A percentile compares a stretch with the other conserved stretches of the same genome.
phyloP scores from a whole-genome alignment of 1,140 invertebrate species.

The Trichonephila clavata region DNA sequence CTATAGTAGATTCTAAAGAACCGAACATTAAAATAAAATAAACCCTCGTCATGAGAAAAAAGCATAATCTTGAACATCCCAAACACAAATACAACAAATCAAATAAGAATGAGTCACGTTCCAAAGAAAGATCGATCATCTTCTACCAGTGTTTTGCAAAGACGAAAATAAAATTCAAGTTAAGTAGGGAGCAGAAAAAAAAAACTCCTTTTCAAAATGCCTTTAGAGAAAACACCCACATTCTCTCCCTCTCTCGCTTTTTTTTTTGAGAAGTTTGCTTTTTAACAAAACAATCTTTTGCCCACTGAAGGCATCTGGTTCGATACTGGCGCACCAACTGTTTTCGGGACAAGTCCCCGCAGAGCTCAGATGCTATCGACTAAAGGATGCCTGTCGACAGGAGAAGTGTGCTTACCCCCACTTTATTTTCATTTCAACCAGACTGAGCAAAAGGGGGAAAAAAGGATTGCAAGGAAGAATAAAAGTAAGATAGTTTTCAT shows the following conservation, averaged over 20 bases:
- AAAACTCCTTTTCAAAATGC: background rate
- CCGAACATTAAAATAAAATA: too few relatives aligned
- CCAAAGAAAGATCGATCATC: background rate
- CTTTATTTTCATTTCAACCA: constrained; percentile 17
- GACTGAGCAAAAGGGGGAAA: background rate
- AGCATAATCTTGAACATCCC: too few relatives aligned
- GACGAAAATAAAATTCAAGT: background rate
- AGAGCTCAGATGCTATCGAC: background rate
- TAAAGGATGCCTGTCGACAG: background rate
- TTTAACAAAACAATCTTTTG: background rate
- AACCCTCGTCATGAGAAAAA: too few relatives aligned
- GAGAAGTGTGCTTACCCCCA: background rate
- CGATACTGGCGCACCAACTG: background rate
- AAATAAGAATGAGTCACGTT: background rate
- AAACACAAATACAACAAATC: too few relatives aligned
- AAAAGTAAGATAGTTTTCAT: background rate
- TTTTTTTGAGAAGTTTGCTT: background rate
- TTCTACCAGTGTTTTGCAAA: background rate
- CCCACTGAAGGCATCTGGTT: background rate
- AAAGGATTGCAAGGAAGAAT: background rate
- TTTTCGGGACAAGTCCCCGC: background rate
- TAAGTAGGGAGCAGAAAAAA: background rate
- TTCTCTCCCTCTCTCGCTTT: background rate
- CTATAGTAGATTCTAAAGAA: too few relatives aligned
- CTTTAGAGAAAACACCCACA: background rate